These are phyloP conservation scores for Calyptomena viridis DNA, from an alignment of 2,113 vertebrate genomes.

Conservation along the genomic window DNA sequence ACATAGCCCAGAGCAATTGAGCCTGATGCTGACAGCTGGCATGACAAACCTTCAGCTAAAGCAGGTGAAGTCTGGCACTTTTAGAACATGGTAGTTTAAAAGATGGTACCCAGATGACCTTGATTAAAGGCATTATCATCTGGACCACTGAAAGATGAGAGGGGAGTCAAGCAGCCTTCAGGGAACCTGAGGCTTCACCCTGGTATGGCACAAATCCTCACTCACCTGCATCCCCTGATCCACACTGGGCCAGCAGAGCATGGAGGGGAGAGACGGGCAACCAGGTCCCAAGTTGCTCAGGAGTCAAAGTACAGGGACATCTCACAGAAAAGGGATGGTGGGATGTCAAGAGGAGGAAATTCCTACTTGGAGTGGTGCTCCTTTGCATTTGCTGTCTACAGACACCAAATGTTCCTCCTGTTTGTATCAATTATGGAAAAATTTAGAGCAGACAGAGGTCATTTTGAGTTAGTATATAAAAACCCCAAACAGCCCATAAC, in stretches of 20 bases:
- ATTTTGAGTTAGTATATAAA: not conserved
- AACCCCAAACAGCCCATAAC: not conserved
- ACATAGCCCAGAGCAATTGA: not conserved
- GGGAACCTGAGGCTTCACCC: not conserved
- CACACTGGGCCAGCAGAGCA: rapidly evolving
- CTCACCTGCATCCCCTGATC: not conserved
- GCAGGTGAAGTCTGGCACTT: not conserved
- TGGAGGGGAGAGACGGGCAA: rapidly evolving
- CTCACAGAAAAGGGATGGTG: not conserved
- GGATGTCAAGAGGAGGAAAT: not conserved
- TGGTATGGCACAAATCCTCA: rapidly evolving
- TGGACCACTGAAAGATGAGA: rapidly evolving
- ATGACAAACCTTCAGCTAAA: not conserved
- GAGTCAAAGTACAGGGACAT: not conserved
- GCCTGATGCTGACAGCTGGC: not conserved
- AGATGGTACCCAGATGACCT: not conserved
- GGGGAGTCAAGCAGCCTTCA: not conserved
- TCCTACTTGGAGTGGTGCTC: rapidly evolving
- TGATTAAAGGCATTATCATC: not conserved
- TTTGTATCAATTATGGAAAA: not conserved
- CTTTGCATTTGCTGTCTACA: not conserved
- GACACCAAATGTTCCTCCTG: not conserved
- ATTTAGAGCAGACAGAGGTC: not conserved
- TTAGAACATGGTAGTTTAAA: not conserved
- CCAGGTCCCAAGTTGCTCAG: not conserved